Evolutionary conservation across 1,140 invertebrate genomes (phyloP).

Genomic region (Cyphomyrmex costatus): DNA sequence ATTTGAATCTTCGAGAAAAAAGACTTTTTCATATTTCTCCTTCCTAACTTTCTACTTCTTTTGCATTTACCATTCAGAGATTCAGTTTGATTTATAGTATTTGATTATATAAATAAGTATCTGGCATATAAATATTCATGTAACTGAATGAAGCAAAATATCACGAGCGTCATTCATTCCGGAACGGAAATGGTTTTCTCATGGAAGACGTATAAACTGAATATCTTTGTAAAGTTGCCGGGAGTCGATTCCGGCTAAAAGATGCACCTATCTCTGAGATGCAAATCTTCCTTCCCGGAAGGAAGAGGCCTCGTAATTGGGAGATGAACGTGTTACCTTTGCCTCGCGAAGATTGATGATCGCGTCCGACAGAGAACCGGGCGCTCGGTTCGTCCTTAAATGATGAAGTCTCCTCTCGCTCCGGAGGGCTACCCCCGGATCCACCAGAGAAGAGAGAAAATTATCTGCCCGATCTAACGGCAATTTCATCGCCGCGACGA

Average conservation of each 20-base stretch:
- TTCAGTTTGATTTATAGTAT: background rate
- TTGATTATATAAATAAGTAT: background rate
- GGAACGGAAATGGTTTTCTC: background rate
- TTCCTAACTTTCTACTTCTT: background rate
- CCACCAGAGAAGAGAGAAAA: slow-evolving; percentile 62
- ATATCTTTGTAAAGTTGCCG: slow-evolving; percentile 36
- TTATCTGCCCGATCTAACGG: slow-evolving; percentile 69
- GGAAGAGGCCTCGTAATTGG: slow-evolving; percentile 72
- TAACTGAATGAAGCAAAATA: slow-evolving; percentile 1
- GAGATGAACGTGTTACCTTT: slow-evolving; percentile 74
- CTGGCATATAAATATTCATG: background rate
- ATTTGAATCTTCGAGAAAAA: background rate
- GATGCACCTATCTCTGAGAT: slow-evolving; percentile 57
- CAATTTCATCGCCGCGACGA: slow-evolving; percentile 28
- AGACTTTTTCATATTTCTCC: background rate
- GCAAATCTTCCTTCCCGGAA: slow-evolving; percentile 67
- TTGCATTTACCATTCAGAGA: background rate
- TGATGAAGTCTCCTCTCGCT: slow-evolving; percentile 65
- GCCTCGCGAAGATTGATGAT: slow-evolving; percentile 72
- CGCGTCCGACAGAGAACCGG: slow-evolving; percentile 53
- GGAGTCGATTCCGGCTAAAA: slow-evolving; percentile 60
- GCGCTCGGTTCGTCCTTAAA: slow-evolving; percentile 37
- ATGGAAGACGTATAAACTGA: slow-evolving; percentile 15
- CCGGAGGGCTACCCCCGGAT: slow-evolving; percentile 46
- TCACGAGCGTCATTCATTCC: background rate